Evolutionary conservation across 2,113 vertebrate genomes (phyloP).

Genomic region (Grallaria varia): DNA sequence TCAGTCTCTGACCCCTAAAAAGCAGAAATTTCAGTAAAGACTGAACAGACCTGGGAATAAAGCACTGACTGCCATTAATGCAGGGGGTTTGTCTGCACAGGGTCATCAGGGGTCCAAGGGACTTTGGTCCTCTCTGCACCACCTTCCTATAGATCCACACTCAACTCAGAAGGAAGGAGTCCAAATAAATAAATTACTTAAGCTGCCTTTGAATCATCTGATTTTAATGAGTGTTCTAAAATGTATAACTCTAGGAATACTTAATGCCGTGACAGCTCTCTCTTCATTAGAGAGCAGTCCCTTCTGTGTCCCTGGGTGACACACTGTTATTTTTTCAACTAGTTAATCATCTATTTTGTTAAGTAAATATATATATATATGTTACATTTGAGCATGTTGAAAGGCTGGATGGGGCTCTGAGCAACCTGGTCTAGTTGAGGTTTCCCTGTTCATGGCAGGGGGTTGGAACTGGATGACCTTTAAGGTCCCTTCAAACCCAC

Average conservation of each 20-base stretch:
- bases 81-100: background rate
- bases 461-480: background rate
- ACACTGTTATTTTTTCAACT: background rate
- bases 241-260: background rate
- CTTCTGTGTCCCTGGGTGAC: background rate
- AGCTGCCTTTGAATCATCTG: background rate
- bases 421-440: background rate
- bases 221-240: background rate
- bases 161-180: background rate
- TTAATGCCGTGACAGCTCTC: background rate
- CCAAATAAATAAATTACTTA: background rate
- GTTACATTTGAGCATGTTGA: background rate
- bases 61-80: background rate
- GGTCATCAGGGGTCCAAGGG: background rate
- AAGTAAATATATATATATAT: background rate
- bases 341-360: background rate
- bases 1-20: background rate
- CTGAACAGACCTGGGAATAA: background rate
- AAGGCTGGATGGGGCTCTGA: background rate
- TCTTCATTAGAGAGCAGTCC: background rate
- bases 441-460: background rate
- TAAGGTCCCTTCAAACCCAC: background rate
- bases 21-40: background rate
- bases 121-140: background rate
- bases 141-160: background rate